Base-by-base conservation (phyloP, 2,113 vertebrate genomes). In the Entomyzon cyanotis region DNA sequence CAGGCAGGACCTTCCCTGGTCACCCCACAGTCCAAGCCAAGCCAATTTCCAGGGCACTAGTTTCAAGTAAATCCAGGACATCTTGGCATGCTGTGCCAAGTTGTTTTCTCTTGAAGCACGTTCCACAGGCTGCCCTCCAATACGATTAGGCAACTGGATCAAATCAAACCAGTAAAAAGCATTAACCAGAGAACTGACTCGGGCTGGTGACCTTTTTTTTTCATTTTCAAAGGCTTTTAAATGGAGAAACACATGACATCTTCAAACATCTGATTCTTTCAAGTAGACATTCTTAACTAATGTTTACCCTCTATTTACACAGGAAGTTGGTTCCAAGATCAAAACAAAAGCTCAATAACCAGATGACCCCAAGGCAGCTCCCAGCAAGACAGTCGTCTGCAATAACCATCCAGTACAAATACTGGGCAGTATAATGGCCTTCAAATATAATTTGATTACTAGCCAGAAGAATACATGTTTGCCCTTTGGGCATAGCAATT, bases 231-330 rank as follows among this genome's bases (percentile, higher is more conserved):
- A 92, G 88, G 44, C 37, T 67, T 22, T 44, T 76, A 77, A 70
- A 50, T 75, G n/a, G 68, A 86, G 70, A 71, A 76, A 31, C 92
- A 81, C 90, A 63, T 88, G 83, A 86, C 63, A 58, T 44, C 88
- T 70, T 83, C 56, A 89, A 92, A 35, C 22, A 78, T 39, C 76
- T 86, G 63, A 59, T 41, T 59, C 27, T 70, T 65, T 10, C 39
- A 78, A 35, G 12, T 16, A 94, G 59, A 81, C 19, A 31, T 47
- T 64, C 64, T 69, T 81, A 84, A 68, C 33, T 84, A 64, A 70
- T 31, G 24, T 68, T 93, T 90, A 75, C 17, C 35, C 56, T 59
- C 71, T 44, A 42, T 84, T 87, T 82, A 56, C 46, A 49, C 6
- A 52, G 84, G 65, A 82, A 84, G 89, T 42, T 60, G 33, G 10